Conservation (phyloP, 1,140 invertebrate genomes). For the Parasteatoda tepidariorum region DNA sequence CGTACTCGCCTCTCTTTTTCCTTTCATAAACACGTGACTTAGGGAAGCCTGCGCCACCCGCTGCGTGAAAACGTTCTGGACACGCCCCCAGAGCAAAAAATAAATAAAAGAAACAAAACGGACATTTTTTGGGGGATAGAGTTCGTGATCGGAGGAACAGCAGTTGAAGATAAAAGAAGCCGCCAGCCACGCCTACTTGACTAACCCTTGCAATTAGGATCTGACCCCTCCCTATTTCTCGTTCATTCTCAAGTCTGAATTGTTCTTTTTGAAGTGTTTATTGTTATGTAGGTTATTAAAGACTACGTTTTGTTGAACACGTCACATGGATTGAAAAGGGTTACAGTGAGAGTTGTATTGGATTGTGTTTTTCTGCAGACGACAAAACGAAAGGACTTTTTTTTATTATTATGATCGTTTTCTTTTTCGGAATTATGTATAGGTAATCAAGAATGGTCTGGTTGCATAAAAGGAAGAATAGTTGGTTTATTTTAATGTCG, state of each 20-base stretch:
- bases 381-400: not conserved
- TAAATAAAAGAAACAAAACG: slow-evolving; percentile 33
- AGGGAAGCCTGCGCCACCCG: slow-evolving; percentile 35
- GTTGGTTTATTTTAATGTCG: too few relatives aligned
- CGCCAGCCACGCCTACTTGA: slow-evolving; percentile 54
- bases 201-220: slow-evolving; percentile 60
- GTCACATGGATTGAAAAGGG: slow-evolving; percentile 13
- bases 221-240: slow-evolving; percentile 56
- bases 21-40: not conserved
- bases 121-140: slow-evolving; percentile 14
- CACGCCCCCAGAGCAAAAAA: slow-evolving; percentile 36
- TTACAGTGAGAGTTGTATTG: not conserved
- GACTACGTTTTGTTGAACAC: slow-evolving; percentile 21
- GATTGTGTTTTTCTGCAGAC: not conserved
- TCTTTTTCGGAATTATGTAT: too few relatives aligned
- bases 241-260: slow-evolving; percentile 24
- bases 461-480: too few relatives aligned
- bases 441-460: too few relatives aligned
- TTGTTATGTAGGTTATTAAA: slow-evolving; percentile 45
- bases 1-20: not conserved
- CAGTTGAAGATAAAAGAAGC: slow-evolving; percentile 45
- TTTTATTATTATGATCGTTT: too few relatives aligned
- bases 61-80: slow-evolving; percentile 56
- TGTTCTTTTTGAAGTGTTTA: slow-evolving; percentile 45
- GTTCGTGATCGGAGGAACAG: slow-evolving; percentile 6